phyloP scores from a whole-genome alignment of 2,113 vertebrate species.

The Pseudolaguvia tuberculata region DNA sequence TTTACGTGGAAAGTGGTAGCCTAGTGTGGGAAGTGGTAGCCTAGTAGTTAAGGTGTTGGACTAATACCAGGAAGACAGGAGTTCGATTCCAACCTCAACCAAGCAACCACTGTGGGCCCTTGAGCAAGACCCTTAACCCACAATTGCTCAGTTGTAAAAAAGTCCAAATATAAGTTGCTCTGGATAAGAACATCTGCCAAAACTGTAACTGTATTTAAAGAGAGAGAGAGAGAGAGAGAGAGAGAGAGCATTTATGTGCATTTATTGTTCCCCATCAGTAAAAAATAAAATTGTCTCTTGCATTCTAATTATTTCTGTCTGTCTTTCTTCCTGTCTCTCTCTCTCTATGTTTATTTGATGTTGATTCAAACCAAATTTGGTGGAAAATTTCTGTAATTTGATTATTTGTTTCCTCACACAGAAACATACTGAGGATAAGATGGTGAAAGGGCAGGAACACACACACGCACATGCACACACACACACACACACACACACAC shows the following conservation, averaged over 20 bases:
- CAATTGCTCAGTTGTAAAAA: too few species aligned
- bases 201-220: too few species aligned
- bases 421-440: not conserved
- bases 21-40: too few species aligned
- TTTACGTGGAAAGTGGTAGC: not conserved
- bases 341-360: not conserved
- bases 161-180: too few species aligned
- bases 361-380: constrained; percentile 5
- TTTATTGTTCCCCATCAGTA: not conserved
- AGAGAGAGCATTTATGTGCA: not conserved
- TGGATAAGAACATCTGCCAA: too few species aligned
- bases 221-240: not conserved
- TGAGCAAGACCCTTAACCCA: too few species aligned
- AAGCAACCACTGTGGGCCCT: too few species aligned
- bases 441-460: not conserved
- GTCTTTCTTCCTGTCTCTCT: not conserved
- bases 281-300: not conserved
- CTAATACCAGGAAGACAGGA: too few species aligned
- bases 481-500: constrained; percentile 12
- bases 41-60: too few species aligned
- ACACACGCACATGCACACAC: constrained; percentile 22
- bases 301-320: not conserved
- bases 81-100: too few species aligned
- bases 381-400: not conserved
- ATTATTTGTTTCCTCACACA: constrained; percentile 8